Conservation (phyloP, 2,113 vertebrate species). For the Psammodynastes pulverulentus region DNA sequence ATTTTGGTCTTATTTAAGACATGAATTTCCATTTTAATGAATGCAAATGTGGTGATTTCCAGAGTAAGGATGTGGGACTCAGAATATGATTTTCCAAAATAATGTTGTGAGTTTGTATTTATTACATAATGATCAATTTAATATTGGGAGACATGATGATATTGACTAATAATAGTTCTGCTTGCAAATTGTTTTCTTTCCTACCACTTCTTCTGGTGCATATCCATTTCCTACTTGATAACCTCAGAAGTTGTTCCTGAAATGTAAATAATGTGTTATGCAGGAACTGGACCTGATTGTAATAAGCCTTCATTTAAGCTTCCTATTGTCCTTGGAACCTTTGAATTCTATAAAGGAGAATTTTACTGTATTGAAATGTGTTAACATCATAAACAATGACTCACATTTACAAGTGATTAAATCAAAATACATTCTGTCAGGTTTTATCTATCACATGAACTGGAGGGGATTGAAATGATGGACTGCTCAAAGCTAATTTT, state of each 20-base stretch:
- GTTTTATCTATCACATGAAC: not conserved
- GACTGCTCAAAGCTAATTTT: not conserved
- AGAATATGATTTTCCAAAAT: not conserved
- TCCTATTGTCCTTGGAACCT: not conserved
- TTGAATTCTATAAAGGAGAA: not conserved
- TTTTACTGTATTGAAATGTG: slow-evolving; percentile 1
- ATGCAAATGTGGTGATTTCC: not conserved
- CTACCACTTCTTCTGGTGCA: not conserved
- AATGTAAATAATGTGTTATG: not conserved
- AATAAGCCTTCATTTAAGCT: not conserved
- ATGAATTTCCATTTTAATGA: not conserved
- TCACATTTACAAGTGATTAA: not conserved
- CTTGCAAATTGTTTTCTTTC: not conserved
- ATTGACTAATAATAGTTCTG: not conserved
- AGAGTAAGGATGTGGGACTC: not conserved
- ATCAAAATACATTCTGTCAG: not conserved
- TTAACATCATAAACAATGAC: not conserved
- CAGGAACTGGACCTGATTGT: not conserved
- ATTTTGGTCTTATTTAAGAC: not conserved
- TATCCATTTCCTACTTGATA: not conserved
- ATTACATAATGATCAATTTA: not conserved
- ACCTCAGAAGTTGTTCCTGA: not conserved
- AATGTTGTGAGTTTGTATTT: not conserved
- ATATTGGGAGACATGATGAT: not conserved
- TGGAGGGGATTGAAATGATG: not conserved